phyloP scores from a whole-genome alignment of 2,113 vertebrate genomes.

The Haemorhous mexicanus region DNA sequence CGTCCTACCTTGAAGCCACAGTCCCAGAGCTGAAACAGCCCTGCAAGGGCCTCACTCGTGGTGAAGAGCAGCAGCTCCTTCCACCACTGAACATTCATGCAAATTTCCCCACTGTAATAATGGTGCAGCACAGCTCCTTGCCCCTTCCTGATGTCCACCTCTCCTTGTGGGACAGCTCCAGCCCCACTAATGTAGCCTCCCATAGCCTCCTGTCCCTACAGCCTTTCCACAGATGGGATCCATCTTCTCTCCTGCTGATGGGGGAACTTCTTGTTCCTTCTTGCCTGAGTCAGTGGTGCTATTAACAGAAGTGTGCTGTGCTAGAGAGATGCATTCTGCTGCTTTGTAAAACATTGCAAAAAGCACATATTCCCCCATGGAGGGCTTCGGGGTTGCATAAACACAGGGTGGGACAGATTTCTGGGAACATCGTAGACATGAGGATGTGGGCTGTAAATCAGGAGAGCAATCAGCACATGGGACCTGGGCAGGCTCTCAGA shows the following conservation, averaged over 20 bases:
- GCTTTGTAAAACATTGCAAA: not conserved
- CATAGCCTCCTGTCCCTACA: not conserved
- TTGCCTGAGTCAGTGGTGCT: not conserved
- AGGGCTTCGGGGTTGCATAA: not conserved
- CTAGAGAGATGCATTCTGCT: not conserved
- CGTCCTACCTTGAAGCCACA: fast-evolving
- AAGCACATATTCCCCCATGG: fast-evolving
- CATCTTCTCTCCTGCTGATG: not conserved
- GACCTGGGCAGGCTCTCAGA: not conserved
- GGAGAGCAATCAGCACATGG: not conserved
- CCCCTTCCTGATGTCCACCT: not conserved
- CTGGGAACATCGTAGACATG: fast-evolving
- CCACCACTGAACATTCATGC: not conserved
- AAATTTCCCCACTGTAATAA: fast-evolving
- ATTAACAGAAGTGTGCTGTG: not conserved
- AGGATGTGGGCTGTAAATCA: not conserved
- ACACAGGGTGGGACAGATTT: not conserved
- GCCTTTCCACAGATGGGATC: not conserved
- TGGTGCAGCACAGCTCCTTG: not conserved
- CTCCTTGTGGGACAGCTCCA: not conserved
- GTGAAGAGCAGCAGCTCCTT: not conserved
- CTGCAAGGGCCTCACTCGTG: not conserved
- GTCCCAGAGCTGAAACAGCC: fast-evolving
- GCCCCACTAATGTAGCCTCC: not conserved
- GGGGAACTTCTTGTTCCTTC: not conserved